Evolutionary conservation across 2,113 vertebrate genomes (phyloP).

Genomic region (Ophthalmolycus amberensis): DNA sequence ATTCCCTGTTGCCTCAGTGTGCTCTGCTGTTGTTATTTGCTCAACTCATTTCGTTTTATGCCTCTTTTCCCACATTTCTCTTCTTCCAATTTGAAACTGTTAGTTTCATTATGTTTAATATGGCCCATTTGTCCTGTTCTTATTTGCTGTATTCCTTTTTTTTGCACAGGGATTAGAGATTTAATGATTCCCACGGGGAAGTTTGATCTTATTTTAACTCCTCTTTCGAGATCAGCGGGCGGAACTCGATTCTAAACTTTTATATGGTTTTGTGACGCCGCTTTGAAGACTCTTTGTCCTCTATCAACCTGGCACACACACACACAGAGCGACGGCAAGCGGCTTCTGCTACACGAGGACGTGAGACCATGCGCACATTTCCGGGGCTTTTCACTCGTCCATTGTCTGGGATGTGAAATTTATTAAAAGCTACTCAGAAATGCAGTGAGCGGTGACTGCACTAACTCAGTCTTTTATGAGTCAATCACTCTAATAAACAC

Average conservation of each 20-base stretch:
- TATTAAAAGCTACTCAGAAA: conserved; percentile 44
- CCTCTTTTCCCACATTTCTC: conserved; percentile 41
- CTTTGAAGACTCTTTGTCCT: conserved; percentile 73
- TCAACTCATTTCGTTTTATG: conserved; percentile 44
- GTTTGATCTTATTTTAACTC: conserved; percentile 72
- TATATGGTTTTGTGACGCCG: conserved; percentile 54
- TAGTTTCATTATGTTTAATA: conserved; percentile 72
- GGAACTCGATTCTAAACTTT: conserved; percentile 64
- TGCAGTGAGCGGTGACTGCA: conserved; percentile 26
- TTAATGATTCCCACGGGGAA: conserved; percentile 72
- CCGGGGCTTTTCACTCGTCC: conserved; percentile 29
- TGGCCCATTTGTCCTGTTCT: conserved; percentile 70
- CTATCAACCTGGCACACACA: conserved; percentile 39
- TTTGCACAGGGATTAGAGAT: conserved; percentile 48
- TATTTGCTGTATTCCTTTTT: conserved; percentile 60
- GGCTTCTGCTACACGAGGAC: conserved; percentile 17
- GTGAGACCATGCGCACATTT: conserved; percentile 17
- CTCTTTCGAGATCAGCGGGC: conserved; percentile 65
- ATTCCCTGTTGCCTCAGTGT: background rate
- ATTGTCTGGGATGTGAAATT: conserved; percentile 18
- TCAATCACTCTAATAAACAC: conserved; percentile 11
- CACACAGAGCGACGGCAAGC: background rate
- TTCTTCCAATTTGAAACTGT: conserved; percentile 36
- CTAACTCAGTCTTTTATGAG: conserved; percentile 27
- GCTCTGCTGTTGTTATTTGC: conserved; percentile 34